Conservation (phyloP, 2,797 vertebrate species). For the Molossus molossus region DNA sequence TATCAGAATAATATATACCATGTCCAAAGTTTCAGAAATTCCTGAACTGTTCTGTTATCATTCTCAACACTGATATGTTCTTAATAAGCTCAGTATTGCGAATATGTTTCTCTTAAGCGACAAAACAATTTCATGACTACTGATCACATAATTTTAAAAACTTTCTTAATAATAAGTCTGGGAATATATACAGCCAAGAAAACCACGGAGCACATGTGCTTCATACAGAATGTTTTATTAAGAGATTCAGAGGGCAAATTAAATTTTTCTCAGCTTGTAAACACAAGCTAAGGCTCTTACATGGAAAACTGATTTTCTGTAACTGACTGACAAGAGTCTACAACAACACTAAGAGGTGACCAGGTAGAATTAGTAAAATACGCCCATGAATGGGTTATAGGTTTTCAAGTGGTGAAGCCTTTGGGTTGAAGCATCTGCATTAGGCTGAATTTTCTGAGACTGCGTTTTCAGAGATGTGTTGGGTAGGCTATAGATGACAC, state of each 20-base stretch:
- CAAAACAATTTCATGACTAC: constrained; percentile 40
- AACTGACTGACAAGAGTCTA: not conserved
- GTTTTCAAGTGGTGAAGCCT: not conserved
- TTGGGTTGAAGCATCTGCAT: not conserved
- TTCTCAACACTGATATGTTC: not conserved
- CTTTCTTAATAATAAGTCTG: constrained; percentile 41
- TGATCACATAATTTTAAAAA: constrained; percentile 62
- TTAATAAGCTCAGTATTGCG: not conserved
- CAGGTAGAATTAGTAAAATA: constrained; percentile 43
- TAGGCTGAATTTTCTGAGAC: not conserved
- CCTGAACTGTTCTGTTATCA: not conserved
- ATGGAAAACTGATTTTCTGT: constrained; percentile 61
- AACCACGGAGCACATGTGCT: not conserved
- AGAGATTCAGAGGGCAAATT: constrained; percentile 57
- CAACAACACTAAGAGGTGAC: constrained; percentile 20
- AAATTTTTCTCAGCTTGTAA: constrained; percentile 66
- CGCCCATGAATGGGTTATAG: not conserved
- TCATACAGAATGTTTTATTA: constrained; percentile 19
- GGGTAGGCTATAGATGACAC: not conserved
- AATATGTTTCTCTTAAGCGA: constrained; percentile 45
- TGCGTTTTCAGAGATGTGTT: constrained; percentile 1
- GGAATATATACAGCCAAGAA: constrained; percentile 26
- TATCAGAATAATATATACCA: not conserved
- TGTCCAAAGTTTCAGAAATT: not conserved
- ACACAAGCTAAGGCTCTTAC: constrained; percentile 48